Percentiles rank a stretch among this genome's conserved stretches.
Evolutionary conservation across 2,888 invertebrate species (phyloP).

Genomic region (Protophormia terraenovae): DNA sequence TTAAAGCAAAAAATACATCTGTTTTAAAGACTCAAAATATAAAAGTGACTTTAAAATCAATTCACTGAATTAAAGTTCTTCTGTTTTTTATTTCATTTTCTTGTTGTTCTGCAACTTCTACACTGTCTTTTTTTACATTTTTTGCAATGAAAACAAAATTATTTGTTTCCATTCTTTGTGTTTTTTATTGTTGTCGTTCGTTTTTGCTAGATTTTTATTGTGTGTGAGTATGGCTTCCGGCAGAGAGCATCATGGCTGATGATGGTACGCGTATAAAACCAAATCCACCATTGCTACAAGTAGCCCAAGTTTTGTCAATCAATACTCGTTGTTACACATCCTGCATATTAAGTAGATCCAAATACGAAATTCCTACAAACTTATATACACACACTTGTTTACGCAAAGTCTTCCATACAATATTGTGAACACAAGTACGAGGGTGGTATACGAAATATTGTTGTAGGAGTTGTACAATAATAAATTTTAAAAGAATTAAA

Average conservation of each 20-base stretch:
- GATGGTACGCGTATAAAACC: conserved; percentile 13
- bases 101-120: not conserved
- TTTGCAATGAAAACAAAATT: conserved; percentile 46
- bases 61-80: conserved; percentile 38
- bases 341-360: conserved; percentile 65
- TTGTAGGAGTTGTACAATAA: too few relatives aligned
- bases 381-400: not conserved
- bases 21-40: conserved; percentile 48
- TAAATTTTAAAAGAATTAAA: too few relatives aligned
- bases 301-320: conserved; percentile 67
- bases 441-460: not conserved
- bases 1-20: conserved; percentile 36
- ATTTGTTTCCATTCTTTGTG: conserved; percentile 3
- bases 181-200: conserved; percentile 5
- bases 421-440: conserved; percentile 1
- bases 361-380: conserved; percentile 52
- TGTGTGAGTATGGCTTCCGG: conserved; percentile 54
- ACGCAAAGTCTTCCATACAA: not conserved
- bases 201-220: conserved; percentile 19
- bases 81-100: conserved; percentile 13
- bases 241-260: conserved; percentile 42
- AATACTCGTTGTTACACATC: conserved; percentile 64
- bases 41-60: conserved; percentile 64
- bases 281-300: conserved; percentile 58
- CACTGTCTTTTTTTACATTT: not conserved